Conservation (phyloP, 2,888 invertebrate genomes). For the Leptopilina drosophilae region DNA sequence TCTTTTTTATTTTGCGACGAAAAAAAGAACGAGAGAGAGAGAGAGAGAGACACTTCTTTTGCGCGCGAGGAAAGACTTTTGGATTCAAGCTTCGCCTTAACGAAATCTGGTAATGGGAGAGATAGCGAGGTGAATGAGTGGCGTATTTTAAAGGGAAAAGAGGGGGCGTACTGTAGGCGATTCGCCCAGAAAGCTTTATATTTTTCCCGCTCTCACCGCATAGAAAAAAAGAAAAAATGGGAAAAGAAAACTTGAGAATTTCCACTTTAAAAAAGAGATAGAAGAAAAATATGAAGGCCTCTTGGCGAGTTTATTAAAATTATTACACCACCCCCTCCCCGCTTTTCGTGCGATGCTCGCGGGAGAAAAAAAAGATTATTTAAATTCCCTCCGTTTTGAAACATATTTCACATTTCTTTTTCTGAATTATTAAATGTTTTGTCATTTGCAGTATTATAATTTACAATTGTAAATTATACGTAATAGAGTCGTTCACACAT, state of each 20-base stretch:
- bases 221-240: constrained; percentile 10
- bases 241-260: not conserved
- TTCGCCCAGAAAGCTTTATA: constrained; percentile 44
- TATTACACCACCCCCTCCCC: not conserved
- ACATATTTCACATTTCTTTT: constrained; percentile 27
- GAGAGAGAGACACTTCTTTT: constrained; percentile 28
- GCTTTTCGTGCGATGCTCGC: too few relatives aligned
- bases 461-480: too few relatives aligned
- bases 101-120: constrained; percentile 72
- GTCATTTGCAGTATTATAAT: not conserved
- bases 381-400: not conserved
- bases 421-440: not conserved
- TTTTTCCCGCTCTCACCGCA: constrained; percentile 40
- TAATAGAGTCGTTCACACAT: too few relatives aligned
- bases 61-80: constrained; percentile 2
- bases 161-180: constrained; percentile 12
- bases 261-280: not conserved
- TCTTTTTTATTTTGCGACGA: too few relatives aligned
- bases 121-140: constrained; percentile 67
- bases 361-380: not conserved
- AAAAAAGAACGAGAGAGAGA: constrained; percentile 43
- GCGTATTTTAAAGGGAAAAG: constrained; percentile 49
- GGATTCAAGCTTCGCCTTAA: constrained; percentile 65
- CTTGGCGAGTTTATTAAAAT: constrained; percentile 21
- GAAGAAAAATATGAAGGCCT: constrained; percentile 9